These are phyloP conservation scores for Scolanthus callimorphus DNA, from an alignment of 92 coral and sea anemone genomes.

Conservation along the genomic window DNA sequence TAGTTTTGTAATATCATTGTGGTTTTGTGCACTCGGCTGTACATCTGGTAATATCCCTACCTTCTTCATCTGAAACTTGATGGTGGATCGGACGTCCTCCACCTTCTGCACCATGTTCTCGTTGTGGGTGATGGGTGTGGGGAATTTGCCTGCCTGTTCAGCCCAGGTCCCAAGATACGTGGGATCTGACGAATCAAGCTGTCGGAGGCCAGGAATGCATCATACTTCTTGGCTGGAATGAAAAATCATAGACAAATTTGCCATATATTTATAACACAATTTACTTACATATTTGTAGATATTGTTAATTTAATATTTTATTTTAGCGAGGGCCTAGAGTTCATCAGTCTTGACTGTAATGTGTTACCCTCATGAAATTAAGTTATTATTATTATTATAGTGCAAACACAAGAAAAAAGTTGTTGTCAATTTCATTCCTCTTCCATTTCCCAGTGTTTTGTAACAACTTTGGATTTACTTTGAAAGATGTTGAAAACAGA, in stretches of 20 bases:
- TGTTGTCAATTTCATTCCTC: too few species aligned
- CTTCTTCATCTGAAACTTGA: slow-evolving; percentile 99
- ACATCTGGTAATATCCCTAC: slow-evolving; percentile 74
- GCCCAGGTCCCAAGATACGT: slow-evolving; percentile 99
- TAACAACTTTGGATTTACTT: too few species aligned
- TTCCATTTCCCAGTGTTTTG: too few species aligned
- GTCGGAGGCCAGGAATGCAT: slow-evolving; percentile 98
- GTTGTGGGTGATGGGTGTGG: slow-evolving; percentile 86
- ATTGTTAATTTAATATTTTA: too few species aligned
- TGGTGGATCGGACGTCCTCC: slow-evolving; percentile 92
- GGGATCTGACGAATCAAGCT: slow-evolving; percentile 99
- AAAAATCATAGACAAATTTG: not conserved
- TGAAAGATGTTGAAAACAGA: too few species aligned
- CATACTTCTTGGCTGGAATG: slow-evolving; percentile 88
- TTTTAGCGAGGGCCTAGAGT: too few species aligned
- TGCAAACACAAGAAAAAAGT: too few species aligned
- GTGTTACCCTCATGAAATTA: too few species aligned
- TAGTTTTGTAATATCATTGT: not conserved
- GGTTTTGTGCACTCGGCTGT: slow-evolving; percentile 60
- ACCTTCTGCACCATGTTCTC: slow-evolving; percentile 98
- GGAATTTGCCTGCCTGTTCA: slow-evolving; percentile 99
- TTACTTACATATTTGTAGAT: too few species aligned
- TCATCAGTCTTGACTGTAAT: too few species aligned
- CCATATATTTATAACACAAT: too few species aligned
- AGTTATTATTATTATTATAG: too few species aligned